phyloP scores from a whole-genome alignment of 2,888 invertebrate genomes.

The Gerosis bhagava region DNA sequence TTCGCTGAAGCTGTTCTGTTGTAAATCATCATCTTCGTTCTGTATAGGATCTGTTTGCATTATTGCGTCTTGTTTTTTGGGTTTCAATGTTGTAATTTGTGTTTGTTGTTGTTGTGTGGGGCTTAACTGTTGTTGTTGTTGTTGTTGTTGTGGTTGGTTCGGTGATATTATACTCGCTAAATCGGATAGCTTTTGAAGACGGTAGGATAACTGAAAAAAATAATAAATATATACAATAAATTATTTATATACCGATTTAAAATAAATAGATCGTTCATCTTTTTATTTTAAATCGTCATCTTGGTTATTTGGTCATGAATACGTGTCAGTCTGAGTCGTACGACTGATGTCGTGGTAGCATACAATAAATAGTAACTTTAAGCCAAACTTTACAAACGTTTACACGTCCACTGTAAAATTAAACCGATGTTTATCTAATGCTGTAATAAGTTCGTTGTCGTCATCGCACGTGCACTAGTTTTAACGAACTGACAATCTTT shows the following conservation, averaged over 20 bases:
- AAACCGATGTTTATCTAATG: constrained; percentile 69
- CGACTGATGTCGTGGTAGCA: constrained; percentile 33
- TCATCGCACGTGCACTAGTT: constrained; percentile 73
- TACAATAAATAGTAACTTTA: neutral
- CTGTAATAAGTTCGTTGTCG: constrained; percentile 59
- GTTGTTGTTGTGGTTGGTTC: constrained; percentile 30
- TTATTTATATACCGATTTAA: too few relatives aligned
- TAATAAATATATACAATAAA: too few relatives aligned
- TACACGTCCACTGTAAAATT: constrained; percentile 75
- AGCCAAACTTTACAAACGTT: constrained; percentile 58
- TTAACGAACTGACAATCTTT: constrained; percentile 54
- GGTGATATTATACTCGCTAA: constrained; percentile 48
- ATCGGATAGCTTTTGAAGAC: constrained; percentile 53
- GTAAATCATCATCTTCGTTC: constrained; percentile 56
- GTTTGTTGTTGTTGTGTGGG: too few relatives aligned
- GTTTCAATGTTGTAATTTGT: constrained; percentile 43
- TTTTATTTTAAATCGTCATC: too few relatives aligned
- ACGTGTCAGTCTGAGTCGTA: too few relatives aligned
- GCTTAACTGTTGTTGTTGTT: too few relatives aligned
- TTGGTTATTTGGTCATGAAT: too few relatives aligned
- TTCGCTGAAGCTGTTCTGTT: constrained; percentile 48
- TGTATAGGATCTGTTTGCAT: constrained; percentile 74
- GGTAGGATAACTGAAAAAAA: constrained; percentile 61
- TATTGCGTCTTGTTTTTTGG: constrained; percentile 70
- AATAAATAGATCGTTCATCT: constrained; percentile 33